These are phyloP conservation scores for Agrotis clavis DNA, from an alignment of 2,888 invertebrate genomes.

Conservation along the genomic window DNA sequence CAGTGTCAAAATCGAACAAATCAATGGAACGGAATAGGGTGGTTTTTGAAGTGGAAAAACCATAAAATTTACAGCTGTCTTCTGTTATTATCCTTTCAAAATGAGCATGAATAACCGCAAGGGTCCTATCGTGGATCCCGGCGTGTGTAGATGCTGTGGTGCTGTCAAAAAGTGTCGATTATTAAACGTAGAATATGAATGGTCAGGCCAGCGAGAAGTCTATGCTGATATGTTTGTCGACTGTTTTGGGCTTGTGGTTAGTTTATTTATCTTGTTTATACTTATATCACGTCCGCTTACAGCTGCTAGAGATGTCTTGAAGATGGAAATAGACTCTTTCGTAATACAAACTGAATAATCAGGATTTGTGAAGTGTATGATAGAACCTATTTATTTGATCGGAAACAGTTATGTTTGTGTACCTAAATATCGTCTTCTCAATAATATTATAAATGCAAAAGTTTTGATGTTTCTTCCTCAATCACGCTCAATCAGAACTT, in stretches of 20 bases:
- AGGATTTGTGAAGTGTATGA: rapidly evolving
- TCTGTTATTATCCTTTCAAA: slow-evolving; percentile 18
- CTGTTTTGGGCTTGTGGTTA: slow-evolving; percentile 84
- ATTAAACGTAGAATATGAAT: slow-evolving; percentile 82
- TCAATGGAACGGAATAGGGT: slow-evolving; percentile 8
- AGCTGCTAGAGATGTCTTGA: too few relatives aligned
- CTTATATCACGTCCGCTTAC: not conserved
- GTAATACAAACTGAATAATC: not conserved
- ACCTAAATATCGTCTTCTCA: not conserved
- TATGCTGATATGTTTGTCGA: slow-evolving; percentile 86
- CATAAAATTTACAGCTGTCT: not conserved
- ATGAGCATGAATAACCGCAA: slow-evolving; percentile 72
- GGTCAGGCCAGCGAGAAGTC: slow-evolving; percentile 80
- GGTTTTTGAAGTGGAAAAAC: slow-evolving; percentile 7
- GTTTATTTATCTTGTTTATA: slow-evolving; percentile 46
- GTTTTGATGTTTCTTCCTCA: too few relatives aligned
- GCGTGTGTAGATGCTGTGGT: slow-evolving; percentile 83
- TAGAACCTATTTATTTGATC: too few relatives aligned
- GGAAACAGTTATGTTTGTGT: not conserved
- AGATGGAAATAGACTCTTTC: not conserved
- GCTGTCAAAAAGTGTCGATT: slow-evolving; percentile 82
- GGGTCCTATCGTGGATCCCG: slow-evolving; percentile 81
- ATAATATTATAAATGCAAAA: too few relatives aligned
- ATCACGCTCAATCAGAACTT: too few relatives aligned
- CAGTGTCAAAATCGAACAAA: slow-evolving; percentile 18